These are phyloP conservation scores for Amblyjoppa fuscipennis DNA, from an alignment of 2,888 invertebrate species.

Conservation along the genomic window DNA sequence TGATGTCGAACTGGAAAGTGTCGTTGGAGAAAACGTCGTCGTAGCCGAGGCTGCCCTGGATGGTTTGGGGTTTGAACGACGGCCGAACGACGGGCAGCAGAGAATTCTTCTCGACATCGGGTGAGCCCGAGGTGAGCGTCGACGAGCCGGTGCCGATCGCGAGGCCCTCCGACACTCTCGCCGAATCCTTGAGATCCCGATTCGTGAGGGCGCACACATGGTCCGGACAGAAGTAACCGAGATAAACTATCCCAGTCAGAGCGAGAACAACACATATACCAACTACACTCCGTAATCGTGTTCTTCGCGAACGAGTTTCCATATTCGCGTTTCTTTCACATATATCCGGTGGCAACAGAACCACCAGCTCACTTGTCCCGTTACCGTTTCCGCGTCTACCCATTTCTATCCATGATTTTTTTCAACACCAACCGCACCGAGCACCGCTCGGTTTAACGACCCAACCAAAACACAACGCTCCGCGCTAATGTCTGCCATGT, in stretches of 20 bases:
- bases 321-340: conserved; percentile 85
- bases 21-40: conserved; percentile 93
- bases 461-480: conserved; percentile 66
- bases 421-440: conserved; percentile 41
- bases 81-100: conserved; percentile 79
- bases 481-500: conserved; percentile 66
- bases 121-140: conserved; percentile 73
- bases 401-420: conserved; percentile 77
- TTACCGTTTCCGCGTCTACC: conserved; percentile 78
- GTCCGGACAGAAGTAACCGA: conserved; percentile 96
- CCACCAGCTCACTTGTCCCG: conserved; percentile 76
- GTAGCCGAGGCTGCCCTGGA: conserved; percentile 89
- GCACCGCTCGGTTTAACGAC: conserved; percentile 56
- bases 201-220: conserved; percentile 92
- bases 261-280: conserved; percentile 93
- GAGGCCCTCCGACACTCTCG: conserved; percentile 78
- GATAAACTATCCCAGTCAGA: conserved; percentile 94
- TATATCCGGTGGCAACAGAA: conserved; percentile 58
- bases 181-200: conserved; percentile 85
- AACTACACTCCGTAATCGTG: conserved; percentile 90
- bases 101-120: conserved; percentile 80
- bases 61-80: conserved; percentile 80
- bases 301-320: conserved; percentile 92
- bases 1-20: conserved; percentile 95
- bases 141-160: conserved; percentile 74